Conservation (phyloP, 1,140 invertebrate genomes). For the Temnothorax curvispinosus region DNA sequence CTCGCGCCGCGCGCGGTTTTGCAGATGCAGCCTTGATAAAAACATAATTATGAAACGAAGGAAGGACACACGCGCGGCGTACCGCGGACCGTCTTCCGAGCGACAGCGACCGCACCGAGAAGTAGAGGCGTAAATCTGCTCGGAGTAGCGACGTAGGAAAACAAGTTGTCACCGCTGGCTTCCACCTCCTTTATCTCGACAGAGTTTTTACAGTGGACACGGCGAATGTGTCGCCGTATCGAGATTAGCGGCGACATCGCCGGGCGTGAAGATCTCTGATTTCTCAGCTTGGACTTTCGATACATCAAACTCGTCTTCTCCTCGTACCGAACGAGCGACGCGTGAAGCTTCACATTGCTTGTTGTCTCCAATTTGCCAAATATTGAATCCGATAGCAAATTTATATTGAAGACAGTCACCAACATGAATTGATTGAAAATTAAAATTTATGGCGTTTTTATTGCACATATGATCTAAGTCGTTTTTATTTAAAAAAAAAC, state of each 20-base stretch:
- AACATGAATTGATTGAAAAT: background rate
- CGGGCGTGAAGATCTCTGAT: conserved; percentile 1
- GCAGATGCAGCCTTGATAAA: conserved; percentile 52
- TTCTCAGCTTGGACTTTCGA: conserved; percentile 33
- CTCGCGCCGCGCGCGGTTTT: conserved; percentile 20
- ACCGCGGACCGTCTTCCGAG: conserved; percentile 38
- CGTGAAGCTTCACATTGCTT: background rate
- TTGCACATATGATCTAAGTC: background rate
- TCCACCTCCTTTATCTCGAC: conserved; percentile 50
- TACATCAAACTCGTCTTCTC: conserved; percentile 13
- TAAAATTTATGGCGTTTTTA: background rate
- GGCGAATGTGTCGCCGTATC: conserved; percentile 39
- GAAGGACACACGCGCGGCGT: conserved; percentile 13
- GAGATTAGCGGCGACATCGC: conserved; percentile 37
- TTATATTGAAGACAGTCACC: background rate
- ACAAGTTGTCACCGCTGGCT: conserved; percentile 51
- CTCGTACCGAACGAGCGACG: background rate
- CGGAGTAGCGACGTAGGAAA: conserved; percentile 44
- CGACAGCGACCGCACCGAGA: conserved; percentile 13
- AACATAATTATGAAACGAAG: conserved; percentile 58
- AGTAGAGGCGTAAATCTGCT: conserved; percentile 47
- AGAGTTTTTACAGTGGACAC: conserved; percentile 38
- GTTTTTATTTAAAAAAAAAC: background rate
- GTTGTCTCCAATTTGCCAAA: background rate
- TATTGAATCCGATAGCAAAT: background rate